Percentiles rank a stretch among this genome's conserved stretches.
These are phyloP conservation scores for Aelia acuminata DNA, from an alignment of 2,888 invertebrate genomes.

Conservation along the genomic window DNA sequence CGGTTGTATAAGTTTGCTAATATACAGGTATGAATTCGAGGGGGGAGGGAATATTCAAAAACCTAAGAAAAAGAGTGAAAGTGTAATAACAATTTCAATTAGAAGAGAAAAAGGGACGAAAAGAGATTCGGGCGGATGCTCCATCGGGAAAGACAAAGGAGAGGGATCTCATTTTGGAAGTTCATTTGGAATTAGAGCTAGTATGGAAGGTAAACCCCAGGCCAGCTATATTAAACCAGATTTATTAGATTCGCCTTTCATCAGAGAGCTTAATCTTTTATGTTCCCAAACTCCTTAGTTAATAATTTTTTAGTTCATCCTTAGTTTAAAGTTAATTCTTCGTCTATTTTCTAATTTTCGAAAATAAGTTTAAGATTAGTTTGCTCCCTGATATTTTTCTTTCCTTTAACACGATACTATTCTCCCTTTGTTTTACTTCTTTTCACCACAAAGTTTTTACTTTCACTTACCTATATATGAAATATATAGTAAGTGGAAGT, in stretches of 20 bases:
- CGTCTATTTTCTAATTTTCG: background rate
- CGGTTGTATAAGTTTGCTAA: too few relatives aligned
- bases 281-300: background rate
- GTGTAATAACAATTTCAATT: conserved; percentile 32
- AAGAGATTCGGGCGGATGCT: conserved; percentile 8
- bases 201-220: conserved; percentile 9
- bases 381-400: background rate
- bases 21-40: background rate
- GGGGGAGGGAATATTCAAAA: background rate
- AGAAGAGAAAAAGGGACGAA: background rate
- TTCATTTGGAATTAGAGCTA: conserved; percentile 50
- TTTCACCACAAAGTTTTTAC: background rate
- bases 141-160: conserved; percentile 22
- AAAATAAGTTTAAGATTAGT: conserved; percentile 25
- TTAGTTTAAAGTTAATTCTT: background rate
- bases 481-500: too few relatives aligned
- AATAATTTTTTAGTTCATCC: background rate
- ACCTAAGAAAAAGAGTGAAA: background rate
- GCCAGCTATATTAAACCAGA: conserved; percentile 27
- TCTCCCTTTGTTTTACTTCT: background rate
- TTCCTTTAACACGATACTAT: background rate
- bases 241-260: conserved; percentile 34
- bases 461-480: too few relatives aligned
- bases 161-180: conserved; percentile 38
- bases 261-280: background rate